Percentiles rank a stretch among this genome's conserved stretches.
phyloP scores from a whole-genome alignment of 2,113 vertebrate genomes.

The Nothobranchius furzeri region DNA sequence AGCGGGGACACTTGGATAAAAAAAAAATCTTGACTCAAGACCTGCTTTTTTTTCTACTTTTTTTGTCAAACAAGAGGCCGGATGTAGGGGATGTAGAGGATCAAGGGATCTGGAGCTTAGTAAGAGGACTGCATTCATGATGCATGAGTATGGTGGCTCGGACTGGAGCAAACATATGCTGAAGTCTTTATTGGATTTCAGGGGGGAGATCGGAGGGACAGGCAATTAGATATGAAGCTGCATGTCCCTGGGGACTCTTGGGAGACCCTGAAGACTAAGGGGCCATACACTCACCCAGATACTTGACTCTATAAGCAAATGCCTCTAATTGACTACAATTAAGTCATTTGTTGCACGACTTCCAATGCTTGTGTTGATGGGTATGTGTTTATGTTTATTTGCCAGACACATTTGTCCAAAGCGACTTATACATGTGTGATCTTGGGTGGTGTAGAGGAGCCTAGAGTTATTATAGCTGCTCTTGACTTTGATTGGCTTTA shows the following conservation, averaged over 20 bases:
- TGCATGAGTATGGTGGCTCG: conserved; percentile 49
- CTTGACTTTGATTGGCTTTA: conserved; percentile 61
- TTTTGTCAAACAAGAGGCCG: conserved; percentile 57
- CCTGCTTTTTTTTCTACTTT: conserved; percentile 39
- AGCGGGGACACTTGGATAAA: conserved; percentile 45
- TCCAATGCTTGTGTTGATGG: not conserved
- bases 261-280: conserved; percentile 55
- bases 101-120: conserved; percentile 77
- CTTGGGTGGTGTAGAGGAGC: conserved; percentile 40
- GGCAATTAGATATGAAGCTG: conserved; percentile 73
- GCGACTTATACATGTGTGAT: not conserved
- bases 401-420: too few species aligned
- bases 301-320: conserved; percentile 37
- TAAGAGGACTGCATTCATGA: conserved; percentile 66
- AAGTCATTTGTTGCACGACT: not conserved
- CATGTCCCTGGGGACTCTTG: conserved; percentile 46
- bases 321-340: not conserved
- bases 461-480: conserved; percentile 34
- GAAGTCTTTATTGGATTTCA: conserved; percentile 70
- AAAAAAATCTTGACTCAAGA: conserved; percentile 58
- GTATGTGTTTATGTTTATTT: too few species aligned
- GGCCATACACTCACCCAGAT: conserved; percentile 36
- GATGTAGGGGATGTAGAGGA: conserved; percentile 73
- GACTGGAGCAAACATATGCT: conserved; percentile 66
- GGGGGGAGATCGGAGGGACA: conserved; percentile 52